phyloP scores from a whole-genome alignment of 2,888 invertebrate species.

The Microchrysa polita region DNA sequence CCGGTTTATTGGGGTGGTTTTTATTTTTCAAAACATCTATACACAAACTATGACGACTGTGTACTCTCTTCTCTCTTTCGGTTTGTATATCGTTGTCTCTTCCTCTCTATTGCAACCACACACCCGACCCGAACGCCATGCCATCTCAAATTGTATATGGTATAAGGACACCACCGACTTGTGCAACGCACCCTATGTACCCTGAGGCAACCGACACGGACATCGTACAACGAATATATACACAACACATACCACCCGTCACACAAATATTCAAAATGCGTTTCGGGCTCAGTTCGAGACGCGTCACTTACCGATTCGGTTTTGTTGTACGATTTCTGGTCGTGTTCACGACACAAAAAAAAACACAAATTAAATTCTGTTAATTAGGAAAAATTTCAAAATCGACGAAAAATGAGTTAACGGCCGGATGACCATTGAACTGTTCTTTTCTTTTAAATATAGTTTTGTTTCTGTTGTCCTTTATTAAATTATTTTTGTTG shows the following conservation, averaged over 20 bases:
- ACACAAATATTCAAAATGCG: constrained; percentile 30
- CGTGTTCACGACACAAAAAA: constrained; percentile 7
- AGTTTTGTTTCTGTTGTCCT: not conserved
- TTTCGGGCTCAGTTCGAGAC: constrained; percentile 33
- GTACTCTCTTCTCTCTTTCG: no score
- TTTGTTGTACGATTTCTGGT: constrained; percentile 2
- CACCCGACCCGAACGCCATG: no score
- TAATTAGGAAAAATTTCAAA: not conserved
- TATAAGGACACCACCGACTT: no score
- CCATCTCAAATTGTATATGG: no score
- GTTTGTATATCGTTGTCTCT: no score
- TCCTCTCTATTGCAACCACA: no score
- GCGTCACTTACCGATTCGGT: constrained; percentile 39
- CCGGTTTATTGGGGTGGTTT: constrained; percentile 43
- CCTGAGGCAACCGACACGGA: not conserved
- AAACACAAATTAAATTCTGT: not conserved
- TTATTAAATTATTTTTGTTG: constrained; percentile 8
- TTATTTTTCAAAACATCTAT: not conserved
- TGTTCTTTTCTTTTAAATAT: not conserved
- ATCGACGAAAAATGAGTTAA: constrained; percentile 12
- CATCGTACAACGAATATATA: not conserved
- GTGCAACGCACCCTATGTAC: no score
- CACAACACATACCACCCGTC: constrained; percentile 6
- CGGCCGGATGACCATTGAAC: not conserved
- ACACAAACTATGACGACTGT: not conserved